These are phyloP conservation scores for Garrulus glandarius DNA, from an alignment of 2,797 vertebrate species.

Conservation along the genomic window DNA sequence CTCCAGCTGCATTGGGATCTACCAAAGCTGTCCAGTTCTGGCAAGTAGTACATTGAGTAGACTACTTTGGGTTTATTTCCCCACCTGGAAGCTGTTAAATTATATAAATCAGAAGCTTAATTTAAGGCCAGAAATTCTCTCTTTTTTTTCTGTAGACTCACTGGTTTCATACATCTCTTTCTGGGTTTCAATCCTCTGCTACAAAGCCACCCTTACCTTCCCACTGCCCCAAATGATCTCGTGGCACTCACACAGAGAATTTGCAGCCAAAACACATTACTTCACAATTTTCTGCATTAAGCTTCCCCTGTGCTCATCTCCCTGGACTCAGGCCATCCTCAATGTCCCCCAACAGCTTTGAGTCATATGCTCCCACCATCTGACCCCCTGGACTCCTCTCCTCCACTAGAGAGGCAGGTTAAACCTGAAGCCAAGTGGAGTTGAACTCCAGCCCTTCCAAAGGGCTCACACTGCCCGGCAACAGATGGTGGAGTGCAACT, in stretches of 20 bases:
- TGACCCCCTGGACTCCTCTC: slow-evolving; percentile 4
- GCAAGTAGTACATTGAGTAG: not conserved
- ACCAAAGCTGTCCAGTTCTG: not conserved
- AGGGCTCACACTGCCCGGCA: not conserved
- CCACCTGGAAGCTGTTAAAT: not conserved
- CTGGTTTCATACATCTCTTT: not conserved
- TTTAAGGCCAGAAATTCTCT: not conserved
- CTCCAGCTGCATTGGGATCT: not conserved
- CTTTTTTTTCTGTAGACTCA: not conserved
- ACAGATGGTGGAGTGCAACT: slow-evolving; percentile 17
- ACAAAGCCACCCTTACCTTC: not conserved
- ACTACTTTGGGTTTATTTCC: not conserved
- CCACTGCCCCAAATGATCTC: not conserved
- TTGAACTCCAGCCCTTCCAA: not conserved
- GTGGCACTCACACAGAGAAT: not conserved
- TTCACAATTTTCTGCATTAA: not conserved
- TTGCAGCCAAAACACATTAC: not conserved
- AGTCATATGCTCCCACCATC: not conserved
- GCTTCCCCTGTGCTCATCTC: not conserved
- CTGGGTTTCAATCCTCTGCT: not conserved
- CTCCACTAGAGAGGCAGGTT: not conserved
- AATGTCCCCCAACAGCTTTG: not conserved
- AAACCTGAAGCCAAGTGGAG: not conserved
- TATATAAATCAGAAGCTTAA: not conserved
- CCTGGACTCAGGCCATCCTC: not conserved